Conservation (phyloP, 2,797 vertebrate species). For the Sebastes kiyomatsui region DNA sequence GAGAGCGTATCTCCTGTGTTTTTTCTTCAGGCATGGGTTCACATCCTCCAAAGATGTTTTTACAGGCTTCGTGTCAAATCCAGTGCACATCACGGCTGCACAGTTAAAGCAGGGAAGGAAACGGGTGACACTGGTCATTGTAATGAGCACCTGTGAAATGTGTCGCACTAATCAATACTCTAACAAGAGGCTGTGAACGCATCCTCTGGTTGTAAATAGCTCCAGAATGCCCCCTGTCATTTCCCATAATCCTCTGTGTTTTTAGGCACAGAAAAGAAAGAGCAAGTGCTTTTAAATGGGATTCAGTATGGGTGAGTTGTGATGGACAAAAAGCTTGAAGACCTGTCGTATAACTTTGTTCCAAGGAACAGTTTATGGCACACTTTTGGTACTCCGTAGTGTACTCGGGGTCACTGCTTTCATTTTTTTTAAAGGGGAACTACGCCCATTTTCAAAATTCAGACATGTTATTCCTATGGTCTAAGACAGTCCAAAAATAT, state of each 20-base stretch:
- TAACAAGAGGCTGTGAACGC: slow-evolving; percentile 54
- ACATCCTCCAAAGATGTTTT: slow-evolving; percentile 50
- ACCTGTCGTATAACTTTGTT: slow-evolving; percentile 48
- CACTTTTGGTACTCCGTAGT: slow-evolving; percentile 5
- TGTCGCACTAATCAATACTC: slow-evolving; percentile 44
- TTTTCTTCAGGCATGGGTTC: not conserved
- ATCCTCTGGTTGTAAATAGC: slow-evolving; percentile 59
- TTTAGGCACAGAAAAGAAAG: slow-evolving; percentile 32
- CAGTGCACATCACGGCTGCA: slow-evolving; percentile 38
- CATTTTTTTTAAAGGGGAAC: too few relatives aligned
- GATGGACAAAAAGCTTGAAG: slow-evolving; percentile 61
- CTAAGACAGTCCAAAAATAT: too few relatives aligned
- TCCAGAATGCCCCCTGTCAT: slow-evolving; percentile 31
- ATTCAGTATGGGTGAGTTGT: slow-evolving; percentile 51
- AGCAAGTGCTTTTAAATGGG: slow-evolving; percentile 51
- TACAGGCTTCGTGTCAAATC: slow-evolving; percentile 58
- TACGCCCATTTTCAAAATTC: too few relatives aligned
- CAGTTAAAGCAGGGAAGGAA: slow-evolving; percentile 35
- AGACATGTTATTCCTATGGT: too few relatives aligned
- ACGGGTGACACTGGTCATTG: slow-evolving; percentile 57
- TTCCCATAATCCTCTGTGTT: slow-evolving; percentile 53
- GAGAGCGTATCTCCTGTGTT: slow-evolving; percentile 45
- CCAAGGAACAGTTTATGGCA: slow-evolving; percentile 42
- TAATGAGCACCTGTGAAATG: slow-evolving; percentile 71
- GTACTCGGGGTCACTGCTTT: not conserved